Evolutionary conservation across 2,888 invertebrate species (phyloP).

Genomic region (Aromia moschata): DNA sequence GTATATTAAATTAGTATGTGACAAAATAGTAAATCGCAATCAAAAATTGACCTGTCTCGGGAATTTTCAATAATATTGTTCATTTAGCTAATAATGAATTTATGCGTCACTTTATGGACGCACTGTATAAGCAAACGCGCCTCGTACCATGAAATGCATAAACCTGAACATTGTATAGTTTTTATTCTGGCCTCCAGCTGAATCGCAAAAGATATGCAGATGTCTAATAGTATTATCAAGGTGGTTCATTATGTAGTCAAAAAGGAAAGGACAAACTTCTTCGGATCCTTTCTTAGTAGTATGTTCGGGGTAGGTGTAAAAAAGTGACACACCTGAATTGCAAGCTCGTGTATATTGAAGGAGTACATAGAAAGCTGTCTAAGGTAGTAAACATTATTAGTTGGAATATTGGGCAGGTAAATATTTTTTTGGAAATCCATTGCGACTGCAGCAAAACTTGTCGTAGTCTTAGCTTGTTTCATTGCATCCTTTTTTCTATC

Average conservation of each 20-base stretch:
- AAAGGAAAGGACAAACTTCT: background rate
- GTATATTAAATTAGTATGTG: too few relatives aligned
- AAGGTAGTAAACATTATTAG: conserved; percentile 7
- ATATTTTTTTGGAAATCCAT: conserved; percentile 3
- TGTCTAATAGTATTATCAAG: background rate
- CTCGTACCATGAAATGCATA: conserved; percentile 19
- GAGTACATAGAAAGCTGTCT: conserved; percentile 1
- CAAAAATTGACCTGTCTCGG: too few relatives aligned
- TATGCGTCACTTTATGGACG: too few relatives aligned
- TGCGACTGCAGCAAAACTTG: background rate
- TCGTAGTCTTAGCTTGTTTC: background rate
- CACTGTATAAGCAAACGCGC: too few relatives aligned
- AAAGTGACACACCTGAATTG: background rate
- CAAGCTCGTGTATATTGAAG: conserved; percentile 4
- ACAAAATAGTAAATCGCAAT: too few relatives aligned
- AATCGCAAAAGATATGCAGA: background rate
- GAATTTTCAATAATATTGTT: too few relatives aligned
- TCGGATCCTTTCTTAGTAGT: background rate
- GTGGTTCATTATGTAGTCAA: background rate
- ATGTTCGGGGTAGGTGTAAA: background rate
- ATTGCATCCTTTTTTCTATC: too few relatives aligned
- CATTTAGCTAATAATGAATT: too few relatives aligned
- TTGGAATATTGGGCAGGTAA: background rate
- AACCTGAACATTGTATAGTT: conserved; percentile 18
- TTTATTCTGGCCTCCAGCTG: conserved; percentile 9